Percentiles rank a stretch among this genome's conserved stretches.
phyloP scores from a whole-genome alignment of 2,113 vertebrate genomes.

The Carollia perspicillata region DNA sequence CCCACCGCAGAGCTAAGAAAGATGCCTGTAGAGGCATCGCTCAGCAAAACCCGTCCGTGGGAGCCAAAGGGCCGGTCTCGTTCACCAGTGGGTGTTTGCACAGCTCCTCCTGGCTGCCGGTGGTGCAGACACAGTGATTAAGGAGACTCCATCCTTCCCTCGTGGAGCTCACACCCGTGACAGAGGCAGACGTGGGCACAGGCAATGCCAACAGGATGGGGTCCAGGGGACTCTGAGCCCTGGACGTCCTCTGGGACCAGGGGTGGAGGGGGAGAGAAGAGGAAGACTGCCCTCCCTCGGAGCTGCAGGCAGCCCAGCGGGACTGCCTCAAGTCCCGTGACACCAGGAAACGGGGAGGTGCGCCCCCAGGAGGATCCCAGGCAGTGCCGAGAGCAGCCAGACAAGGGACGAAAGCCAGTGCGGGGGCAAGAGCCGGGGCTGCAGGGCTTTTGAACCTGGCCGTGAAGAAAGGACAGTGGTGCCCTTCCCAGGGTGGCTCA shows the following conservation, averaged over 20 bases:
- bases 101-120: not conserved
- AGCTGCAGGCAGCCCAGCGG: not conserved
- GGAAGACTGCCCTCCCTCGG: not conserved
- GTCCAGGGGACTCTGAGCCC: not conserved
- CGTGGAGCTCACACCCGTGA: rapidly evolving
- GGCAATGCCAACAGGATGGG: not conserved
- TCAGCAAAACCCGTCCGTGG: not conserved
- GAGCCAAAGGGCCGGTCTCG: rapidly evolving
- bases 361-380: rapidly evolving
- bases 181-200: not conserved
- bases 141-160: not conserved
- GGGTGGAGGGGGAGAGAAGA: not conserved
- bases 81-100: not conserved
- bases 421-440: not conserved
- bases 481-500: no score
- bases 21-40: not conserved
- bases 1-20: rapidly evolving
- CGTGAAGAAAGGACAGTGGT: not conserved
- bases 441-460: not conserved
- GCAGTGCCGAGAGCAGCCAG: not conserved
- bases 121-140: not conserved
- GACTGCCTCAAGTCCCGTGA: not conserved
- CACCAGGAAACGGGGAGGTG: not conserved
- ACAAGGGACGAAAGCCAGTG: rapidly evolving
- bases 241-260: rapidly evolving